A percentile compares a stretch with the other conserved stretches of the same genome.
Conservation (phyloP, 2,797 vertebrate species). For the Salarias fasciatus region DNA sequence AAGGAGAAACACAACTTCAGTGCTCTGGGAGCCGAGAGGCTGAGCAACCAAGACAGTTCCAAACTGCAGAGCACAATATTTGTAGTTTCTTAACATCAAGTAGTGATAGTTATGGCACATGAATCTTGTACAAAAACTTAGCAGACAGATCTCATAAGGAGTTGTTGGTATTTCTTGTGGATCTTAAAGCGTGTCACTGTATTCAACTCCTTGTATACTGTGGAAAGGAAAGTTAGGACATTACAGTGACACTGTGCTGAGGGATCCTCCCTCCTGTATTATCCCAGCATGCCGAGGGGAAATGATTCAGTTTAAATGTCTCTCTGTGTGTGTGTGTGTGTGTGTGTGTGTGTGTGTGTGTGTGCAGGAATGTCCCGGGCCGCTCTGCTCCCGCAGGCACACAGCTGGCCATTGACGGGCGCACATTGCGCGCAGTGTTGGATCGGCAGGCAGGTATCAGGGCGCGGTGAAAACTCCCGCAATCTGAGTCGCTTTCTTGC, state of each 20-base stretch:
- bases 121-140: too few species aligned
- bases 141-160: too few species aligned
- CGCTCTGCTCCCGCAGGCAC: conserved; percentile 44
- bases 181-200: too few species aligned
- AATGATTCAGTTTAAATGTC: too few species aligned
- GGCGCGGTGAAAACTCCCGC: conserved; percentile 23
- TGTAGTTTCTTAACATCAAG: background rate
- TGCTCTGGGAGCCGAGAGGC: conserved; percentile 2
- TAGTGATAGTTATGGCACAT: too few species aligned
- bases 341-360: conserved; percentile 8
- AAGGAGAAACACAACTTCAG: conserved; percentile 28
- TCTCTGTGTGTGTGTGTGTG: conserved; percentile 10
- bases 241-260: too few species aligned
- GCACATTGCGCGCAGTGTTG: conserved; percentile 74
- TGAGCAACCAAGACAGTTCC: background rate
- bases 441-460: conserved; percentile 49
- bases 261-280: background rate
- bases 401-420: conserved; percentile 74
- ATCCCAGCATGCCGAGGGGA: background rate
- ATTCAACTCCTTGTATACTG: too few species aligned
- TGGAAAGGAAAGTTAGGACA: too few species aligned
- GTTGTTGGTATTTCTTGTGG: too few species aligned
- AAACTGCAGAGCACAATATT: background rate
- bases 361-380: conserved; percentile 51
- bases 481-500: conserved; percentile 23